Conservation (phyloP, 2,113 vertebrate genomes). For the Oryzias melastigma region DNA sequence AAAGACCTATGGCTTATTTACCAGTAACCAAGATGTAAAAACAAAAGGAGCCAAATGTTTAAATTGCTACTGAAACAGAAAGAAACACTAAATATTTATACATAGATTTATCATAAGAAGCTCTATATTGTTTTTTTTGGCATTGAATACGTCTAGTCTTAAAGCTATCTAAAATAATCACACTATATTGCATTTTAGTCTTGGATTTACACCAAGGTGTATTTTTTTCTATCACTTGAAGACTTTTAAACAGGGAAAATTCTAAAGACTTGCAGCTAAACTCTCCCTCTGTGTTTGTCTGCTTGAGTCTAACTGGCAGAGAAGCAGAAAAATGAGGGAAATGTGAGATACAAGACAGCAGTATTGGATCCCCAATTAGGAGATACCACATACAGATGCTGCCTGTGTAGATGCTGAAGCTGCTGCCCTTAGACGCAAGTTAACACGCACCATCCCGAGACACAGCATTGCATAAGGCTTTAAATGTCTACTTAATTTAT, state of each 20-base stretch:
- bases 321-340: slow-evolving; percentile 29
- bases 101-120: too few relatives aligned
- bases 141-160: slow-evolving; percentile 8
- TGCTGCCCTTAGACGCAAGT: slow-evolving; percentile 1
- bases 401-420: slow-evolving; percentile 24
- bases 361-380: slow-evolving; percentile 64
- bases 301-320: slow-evolving; percentile 49
- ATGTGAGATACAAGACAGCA: slow-evolving; percentile 54
- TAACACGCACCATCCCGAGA: slow-evolving; percentile 3
- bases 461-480: neutral
- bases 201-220: slow-evolving; percentile 24
- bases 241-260: slow-evolving; percentile 37
- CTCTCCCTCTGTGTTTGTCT: slow-evolving; percentile 46
- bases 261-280: slow-evolving; percentile 31
- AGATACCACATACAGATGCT: slow-evolving; percentile 54
- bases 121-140: too few relatives aligned
- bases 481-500: slow-evolving; percentile 26
- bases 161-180: slow-evolving; percentile 35
- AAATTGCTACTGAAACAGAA: too few relatives aligned
- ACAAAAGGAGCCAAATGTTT: too few relatives aligned
- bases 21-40: too few relatives aligned
- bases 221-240: slow-evolving; percentile 37
- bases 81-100: too few relatives aligned
- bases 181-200: slow-evolving; percentile 38
- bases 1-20: too few relatives aligned